Evolutionary conservation across 2,797 vertebrate genomes (phyloP), one percentile per base, ranked within the genome.

Genomic region (Argyrosomus regius): DNA sequence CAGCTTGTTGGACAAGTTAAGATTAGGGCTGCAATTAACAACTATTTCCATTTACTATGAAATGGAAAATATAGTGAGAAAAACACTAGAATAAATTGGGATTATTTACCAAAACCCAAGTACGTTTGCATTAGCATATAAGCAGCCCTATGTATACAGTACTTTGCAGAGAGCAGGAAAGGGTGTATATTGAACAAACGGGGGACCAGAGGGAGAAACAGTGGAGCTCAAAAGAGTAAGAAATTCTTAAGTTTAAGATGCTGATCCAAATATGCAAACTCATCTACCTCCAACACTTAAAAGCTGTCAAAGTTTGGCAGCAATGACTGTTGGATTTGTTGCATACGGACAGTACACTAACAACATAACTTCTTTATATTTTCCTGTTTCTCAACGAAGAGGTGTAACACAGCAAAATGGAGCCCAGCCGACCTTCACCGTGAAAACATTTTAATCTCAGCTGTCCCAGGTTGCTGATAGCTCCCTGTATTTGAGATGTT

Each of bases 381-480:
- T 5, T 13, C 11, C 45, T 22, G 1, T 6, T 41, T 57, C 2
- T 39, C 35, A 39, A 39, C 2, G 35, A 39, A 39, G 35, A 39
- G 35, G 35, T 39, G 31, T 5, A 24, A 48, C 14, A 31, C 3
- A 1, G 45, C 20, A 22, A 20, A 72, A 58, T 45, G 20, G 57
- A 66, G 17, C 59, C 1, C 26, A 48, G 46, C 13, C 20, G 50
- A 70, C 17, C 14, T 35, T 41, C 1, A 76, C 31, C 26, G 63
- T 20, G 28, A 60, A 35, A 24, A 35, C 3, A 24, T 39, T 66
- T 64, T 68, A 50, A 28, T 78, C 59, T 43, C 12, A 75, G 24
- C 22, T 17, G 20, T 6, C 20, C 48, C 2, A 31, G 3, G 12
- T 43, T 48, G 20, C 28, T 35, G 7, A 58, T 28, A 43, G 13